Evolutionary conservation across 2,888 invertebrate species (phyloP).

Genomic region (Apamea anceps): DNA sequence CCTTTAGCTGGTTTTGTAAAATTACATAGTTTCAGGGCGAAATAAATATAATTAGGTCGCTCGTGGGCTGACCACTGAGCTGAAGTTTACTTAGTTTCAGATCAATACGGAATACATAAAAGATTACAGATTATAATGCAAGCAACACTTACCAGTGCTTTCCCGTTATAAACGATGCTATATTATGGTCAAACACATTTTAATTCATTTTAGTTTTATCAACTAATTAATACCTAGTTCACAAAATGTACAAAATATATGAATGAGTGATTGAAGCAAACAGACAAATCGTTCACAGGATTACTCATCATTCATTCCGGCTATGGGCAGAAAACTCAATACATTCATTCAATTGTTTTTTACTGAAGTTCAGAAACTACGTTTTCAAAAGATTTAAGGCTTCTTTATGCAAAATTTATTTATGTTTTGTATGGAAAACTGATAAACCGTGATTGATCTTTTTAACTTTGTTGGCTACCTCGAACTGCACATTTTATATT

Average conservation of each 20-base stretch:
- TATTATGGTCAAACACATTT: conserved; percentile 41
- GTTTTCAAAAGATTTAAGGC: not conserved
- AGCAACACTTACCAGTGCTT: conserved; percentile 66
- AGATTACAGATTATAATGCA: not conserved
- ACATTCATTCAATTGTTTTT: conserved; percentile 35
- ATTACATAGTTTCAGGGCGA: not conserved
- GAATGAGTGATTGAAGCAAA: conserved; percentile 37
- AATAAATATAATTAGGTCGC: conserved; percentile 63
- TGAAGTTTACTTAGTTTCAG: conserved; percentile 48
- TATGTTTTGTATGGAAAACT: not conserved
- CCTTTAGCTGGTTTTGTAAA: not conserved
- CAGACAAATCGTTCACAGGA: conserved; percentile 38
- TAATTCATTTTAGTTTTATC: conserved; percentile 52
- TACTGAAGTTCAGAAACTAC: conserved; percentile 26
- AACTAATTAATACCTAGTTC: conserved; percentile 32
- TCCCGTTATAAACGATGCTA: conserved; percentile 22
- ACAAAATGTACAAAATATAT: conserved; percentile 53
- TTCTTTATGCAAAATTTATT: not conserved
- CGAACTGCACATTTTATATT: too few species aligned
- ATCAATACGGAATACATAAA: conserved; percentile 12
- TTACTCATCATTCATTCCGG: conserved; percentile 65
- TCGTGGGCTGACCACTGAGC: conserved; percentile 53
- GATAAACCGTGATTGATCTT: accelerated
- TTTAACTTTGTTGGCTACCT: not conserved
- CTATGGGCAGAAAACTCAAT: conserved; percentile 19